Evolutionary conservation across 2,113 vertebrate species (phyloP).

Genomic region (Erpornis zantholeuca): DNA sequence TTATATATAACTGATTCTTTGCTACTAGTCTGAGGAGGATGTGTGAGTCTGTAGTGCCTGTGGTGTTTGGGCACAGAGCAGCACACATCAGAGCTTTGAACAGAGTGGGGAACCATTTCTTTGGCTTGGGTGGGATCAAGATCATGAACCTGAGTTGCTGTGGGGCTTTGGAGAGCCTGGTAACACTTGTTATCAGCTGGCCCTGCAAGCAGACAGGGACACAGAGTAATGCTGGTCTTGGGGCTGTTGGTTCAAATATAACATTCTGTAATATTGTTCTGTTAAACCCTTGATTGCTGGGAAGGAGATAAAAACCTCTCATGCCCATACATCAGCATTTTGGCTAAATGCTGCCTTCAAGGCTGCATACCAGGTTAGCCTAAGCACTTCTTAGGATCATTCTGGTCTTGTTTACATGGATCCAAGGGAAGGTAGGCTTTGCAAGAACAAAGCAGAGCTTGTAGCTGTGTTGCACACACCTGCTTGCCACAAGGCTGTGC

Average conservation of each 20-base stretch:
- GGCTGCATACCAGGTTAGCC: not conserved
- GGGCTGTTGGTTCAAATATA: not conserved
- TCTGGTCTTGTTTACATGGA: not conserved
- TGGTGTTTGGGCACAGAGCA: not conserved
- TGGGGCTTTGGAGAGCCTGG: not conserved
- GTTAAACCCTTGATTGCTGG: not conserved
- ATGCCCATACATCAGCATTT: not conserved
- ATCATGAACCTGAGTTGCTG: not conserved
- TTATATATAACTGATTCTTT: not conserved
- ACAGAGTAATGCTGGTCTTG: not conserved
- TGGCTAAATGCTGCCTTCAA: not conserved
- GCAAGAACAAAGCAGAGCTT: conserved; percentile 36
- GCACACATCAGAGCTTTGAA: not conserved
- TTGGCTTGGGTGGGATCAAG: not conserved
- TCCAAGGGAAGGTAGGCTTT: not conserved
- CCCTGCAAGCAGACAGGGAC: not conserved
- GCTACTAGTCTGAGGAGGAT: not conserved
- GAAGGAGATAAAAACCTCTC: not conserved
- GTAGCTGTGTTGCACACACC: not conserved
- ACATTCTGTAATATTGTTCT: not conserved
- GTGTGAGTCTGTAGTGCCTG: not conserved
- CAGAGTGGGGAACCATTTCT: not conserved
- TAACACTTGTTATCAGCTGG: not conserved
- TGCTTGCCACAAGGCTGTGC: not conserved
- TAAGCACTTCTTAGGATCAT: not conserved